Base-by-base conservation (phyloP, 1,140 invertebrate genomes). In the Diachasma alloeum region DNA sequence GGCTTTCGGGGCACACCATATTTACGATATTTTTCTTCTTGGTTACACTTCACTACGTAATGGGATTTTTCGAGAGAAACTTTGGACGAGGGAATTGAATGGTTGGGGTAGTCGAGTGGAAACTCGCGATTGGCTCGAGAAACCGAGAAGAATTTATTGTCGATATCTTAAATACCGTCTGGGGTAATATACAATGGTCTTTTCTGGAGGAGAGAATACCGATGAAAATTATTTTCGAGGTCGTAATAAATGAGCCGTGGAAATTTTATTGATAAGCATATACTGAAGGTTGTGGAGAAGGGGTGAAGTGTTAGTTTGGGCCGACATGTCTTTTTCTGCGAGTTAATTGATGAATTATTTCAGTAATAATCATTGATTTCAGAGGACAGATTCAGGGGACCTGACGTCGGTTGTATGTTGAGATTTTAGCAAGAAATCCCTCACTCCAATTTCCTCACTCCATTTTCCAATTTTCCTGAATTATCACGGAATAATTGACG, bases 111-210 rank as follows among this genome's bases (percentile, higher is more conserved):
- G 31, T 76, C 31, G 48, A 31, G 67, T 63, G 68, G 74, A 76
- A 76, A 74, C 39, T 63, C n/a, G 36, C 26, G 74, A 76, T 71
- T 76, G 53, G 48, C 67, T 75, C 22, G 66, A 70, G 4, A 76
- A 44, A 44, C 31, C 36, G 31, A 59, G 48, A 19, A 56, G 17
- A 22, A 70, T 76, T 70, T 76, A 76, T 71, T 39, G n/a, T 31
- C 36, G 74, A 76, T 59, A 76, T 76, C 74, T 76, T 71, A 70
- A 70, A 70, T 70, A 37, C 70, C 67, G 42, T 17, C n/a, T 53
- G 48, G 26, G 37, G 36, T 48, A 26, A 10, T 31, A 13, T 31
- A 44, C 24, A 37, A 24, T 31, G 31, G 26, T 69, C 15, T 26
- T 63, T 26, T 39, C 31, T 69, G 13, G 31, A 69, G 36, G 15